Evolutionary conservation across 2,888 invertebrate species (phyloP), one percentile per base, ranked within the genome.

Genomic region (Chromoteleia sp.): DNA sequence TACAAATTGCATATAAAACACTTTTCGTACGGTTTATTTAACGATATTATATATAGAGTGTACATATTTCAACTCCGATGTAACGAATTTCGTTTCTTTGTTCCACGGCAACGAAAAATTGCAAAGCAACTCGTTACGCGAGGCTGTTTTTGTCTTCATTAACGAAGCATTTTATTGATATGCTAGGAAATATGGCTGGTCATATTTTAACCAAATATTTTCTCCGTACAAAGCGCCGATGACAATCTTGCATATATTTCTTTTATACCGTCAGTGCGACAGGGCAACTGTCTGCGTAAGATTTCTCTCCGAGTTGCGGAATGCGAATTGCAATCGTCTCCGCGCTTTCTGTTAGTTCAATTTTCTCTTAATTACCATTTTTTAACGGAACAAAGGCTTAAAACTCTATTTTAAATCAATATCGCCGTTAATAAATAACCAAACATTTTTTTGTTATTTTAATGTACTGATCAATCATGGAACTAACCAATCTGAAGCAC

Each of bases 291-390:
- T 58, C 25, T 14, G 39, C 30, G 29, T 3, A 33, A 25, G 50
- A 48, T 70, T 70, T 70, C 70, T 70, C 70, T 43, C 58, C 7
- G 39, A n/a, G 36, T 70, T 70, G 45, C 70, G 48, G 58, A 58
- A 70, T 50, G 70, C 58, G 33, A 56, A 17, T 15, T 7, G 58
- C 58, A 58, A 48, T 58, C 58, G 70, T 36, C 10, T 58, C 41
- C 10, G 33, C 25, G 56, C 70, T 70, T 70, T 70, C 70, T 70
- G 70, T 58, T 70, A 15, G 70, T 70, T 70, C 48, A 19, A 58
- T 70, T 70, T 70, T 70, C 58, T 36, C 70, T 58, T 70, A 70
- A 58, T 56, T 58, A 56, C 30, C 56, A 70, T 70, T 56, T 58
- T 58, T 70, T 7, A 36, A 39, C 36, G 30, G n/a, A 54, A 52